Evolutionary conservation across 2,888 invertebrate genomes (phyloP).

Genomic region (Dryomyza anilis): DNA sequence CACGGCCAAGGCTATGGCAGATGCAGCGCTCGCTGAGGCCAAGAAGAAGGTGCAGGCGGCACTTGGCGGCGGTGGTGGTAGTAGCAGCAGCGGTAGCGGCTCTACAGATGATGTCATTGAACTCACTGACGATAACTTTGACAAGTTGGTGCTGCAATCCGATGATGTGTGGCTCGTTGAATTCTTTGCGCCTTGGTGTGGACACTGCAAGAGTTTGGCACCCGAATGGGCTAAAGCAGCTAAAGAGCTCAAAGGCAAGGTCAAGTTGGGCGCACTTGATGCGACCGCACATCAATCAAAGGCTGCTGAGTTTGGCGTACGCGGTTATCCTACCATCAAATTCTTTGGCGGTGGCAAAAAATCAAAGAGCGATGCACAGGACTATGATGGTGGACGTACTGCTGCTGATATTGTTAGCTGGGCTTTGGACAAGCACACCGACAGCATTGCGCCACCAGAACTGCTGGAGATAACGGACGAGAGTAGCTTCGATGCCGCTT

Average conservation of each 20-base stretch:
- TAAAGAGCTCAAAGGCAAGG: constrained; percentile 91
- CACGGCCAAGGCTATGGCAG: constrained; percentile 84
- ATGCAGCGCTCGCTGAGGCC: constrained; percentile 80
- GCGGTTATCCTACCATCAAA: constrained; percentile 97
- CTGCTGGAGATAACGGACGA: constrained; percentile 72
- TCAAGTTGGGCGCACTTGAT: constrained; percentile 94
- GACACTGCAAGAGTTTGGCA: constrained; percentile 94
- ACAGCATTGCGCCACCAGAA: constrained; percentile 90
- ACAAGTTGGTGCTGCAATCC: constrained; percentile 85
- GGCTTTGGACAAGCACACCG: constrained; percentile 84
- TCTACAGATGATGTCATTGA: constrained; percentile 73
- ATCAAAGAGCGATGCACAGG: constrained; percentile 70
- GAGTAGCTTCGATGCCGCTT: constrained; percentile 72
- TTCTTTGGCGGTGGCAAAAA: constrained; percentile 83
- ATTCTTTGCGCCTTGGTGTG: constrained; percentile 97
- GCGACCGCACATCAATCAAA: constrained; percentile 88
- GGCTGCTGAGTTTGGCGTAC: constrained; percentile 80
- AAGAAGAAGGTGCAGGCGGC: constrained; percentile 74
- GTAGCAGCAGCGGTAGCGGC: constrained; percentile 35
- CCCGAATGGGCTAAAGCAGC: constrained; percentile 98
- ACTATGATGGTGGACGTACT: constrained; percentile 93
- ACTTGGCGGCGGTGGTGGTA: constrained; percentile 66
- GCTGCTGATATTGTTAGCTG: constrained; percentile 87
- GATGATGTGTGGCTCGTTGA: constrained; percentile 98
- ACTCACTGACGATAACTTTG: constrained; percentile 95